Conservation (phyloP, 1,140 invertebrate species). For the Zaprionus lachaisei region DNA sequence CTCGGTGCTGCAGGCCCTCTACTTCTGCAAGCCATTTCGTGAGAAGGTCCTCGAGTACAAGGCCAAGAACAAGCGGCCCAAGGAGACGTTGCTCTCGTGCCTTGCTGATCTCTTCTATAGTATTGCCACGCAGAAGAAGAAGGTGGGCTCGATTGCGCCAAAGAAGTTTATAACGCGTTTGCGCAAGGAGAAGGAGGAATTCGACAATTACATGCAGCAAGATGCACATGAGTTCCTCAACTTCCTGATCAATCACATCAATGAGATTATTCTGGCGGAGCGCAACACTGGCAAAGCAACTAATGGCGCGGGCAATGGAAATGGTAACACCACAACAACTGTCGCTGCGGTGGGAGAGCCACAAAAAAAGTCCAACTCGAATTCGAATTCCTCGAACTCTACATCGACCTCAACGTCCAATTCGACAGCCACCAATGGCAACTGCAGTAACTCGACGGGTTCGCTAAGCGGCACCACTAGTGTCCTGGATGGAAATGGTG, state of each 20-base stretch:
- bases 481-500: conserved; percentile 61
- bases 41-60: conserved; percentile 99
- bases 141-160: conserved; percentile 99
- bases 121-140: conserved; percentile 99
- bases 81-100: conserved; percentile 98
- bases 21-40: conserved; percentile 99
- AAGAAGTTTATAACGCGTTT: conserved; percentile 99
- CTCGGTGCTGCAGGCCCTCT: conserved; percentile 99
- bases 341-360: conserved; percentile 41
- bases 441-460: conserved; percentile 84
- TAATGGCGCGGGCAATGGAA: conserved; percentile 84
- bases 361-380: conserved; percentile 66
- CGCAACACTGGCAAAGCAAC: conserved; percentile 87
- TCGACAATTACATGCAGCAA: conserved; percentile 99
- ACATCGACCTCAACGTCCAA: conserved; percentile 75
- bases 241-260: conserved; percentile 98
- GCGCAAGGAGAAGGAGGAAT: conserved; percentile 99
- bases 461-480: conserved; percentile 69
- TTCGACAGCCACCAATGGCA: conserved; percentile 84
- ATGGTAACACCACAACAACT: conserved; percentile 45
- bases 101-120: conserved; percentile 99
- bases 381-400: conserved; percentile 75
- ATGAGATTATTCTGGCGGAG: conserved; percentile 96
- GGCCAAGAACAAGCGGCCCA: conserved; percentile 98
- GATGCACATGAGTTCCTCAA: conserved; percentile 99